A percentile compares a stretch with the other conserved stretches of the same genome.
phyloP scores from a whole-genome alignment of 2,113 vertebrate genomes.

The Varanus salvator region DNA sequence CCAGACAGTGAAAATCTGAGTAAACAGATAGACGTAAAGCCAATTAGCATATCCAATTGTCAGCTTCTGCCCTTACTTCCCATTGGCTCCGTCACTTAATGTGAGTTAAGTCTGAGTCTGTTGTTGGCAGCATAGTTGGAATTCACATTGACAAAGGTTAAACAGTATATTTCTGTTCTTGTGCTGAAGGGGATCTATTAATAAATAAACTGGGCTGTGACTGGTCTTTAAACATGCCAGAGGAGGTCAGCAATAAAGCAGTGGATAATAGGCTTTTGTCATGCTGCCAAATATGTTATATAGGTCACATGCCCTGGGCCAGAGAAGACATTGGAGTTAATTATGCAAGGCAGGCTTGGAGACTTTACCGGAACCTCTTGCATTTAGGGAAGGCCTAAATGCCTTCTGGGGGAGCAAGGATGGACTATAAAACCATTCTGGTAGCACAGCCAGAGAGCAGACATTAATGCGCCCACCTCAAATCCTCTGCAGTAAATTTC shows the following conservation, averaged over 20 bases:
- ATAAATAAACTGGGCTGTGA: slow-evolving; percentile 60
- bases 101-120: background rate
- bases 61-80: background rate
- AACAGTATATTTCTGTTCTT: slow-evolving; percentile 28
- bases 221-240: slow-evolving; percentile 62
- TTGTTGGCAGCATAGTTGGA: slow-evolving; percentile 29
- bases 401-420: slow-evolving; percentile 12
- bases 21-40: background rate
- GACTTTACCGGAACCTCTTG: background rate
- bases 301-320: background rate
- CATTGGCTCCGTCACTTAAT: slow-evolving; percentile 9
- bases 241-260: slow-evolving; percentile 61
- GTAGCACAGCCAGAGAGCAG: background rate
- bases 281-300: slow-evolving; percentile 15
- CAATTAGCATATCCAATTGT: background rate
- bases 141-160: slow-evolving; percentile 26
- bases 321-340: slow-evolving; percentile 40
- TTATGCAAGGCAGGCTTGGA: slow-evolving; percentile 10
- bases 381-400: background rate
- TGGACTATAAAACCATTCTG: slow-evolving; percentile 23
- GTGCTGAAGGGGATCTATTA: slow-evolving; percentile 52
- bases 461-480: background rate
- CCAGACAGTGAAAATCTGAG: background rate
- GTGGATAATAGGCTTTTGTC: slow-evolving; percentile 53
- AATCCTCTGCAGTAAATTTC: background rate